These are phyloP conservation scores for Aphelocoma coerulescens DNA, from an alignment of 2,113 vertebrate genomes.

Conservation along the genomic window DNA sequence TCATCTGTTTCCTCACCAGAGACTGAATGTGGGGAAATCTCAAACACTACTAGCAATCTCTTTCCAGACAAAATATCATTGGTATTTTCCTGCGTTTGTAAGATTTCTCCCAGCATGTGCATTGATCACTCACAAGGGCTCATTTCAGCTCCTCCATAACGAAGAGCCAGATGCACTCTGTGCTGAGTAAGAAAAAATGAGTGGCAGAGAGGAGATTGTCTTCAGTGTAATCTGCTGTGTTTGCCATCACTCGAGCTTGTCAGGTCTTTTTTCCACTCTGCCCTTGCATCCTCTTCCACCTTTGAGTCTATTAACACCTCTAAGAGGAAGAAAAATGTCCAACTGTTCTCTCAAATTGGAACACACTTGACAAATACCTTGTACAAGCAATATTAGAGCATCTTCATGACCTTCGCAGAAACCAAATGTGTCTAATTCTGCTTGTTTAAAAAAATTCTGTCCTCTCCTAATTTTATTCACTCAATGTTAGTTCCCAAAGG, in stretches of 20 bases:
- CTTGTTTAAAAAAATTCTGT: not conserved
- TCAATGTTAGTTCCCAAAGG: not conserved
- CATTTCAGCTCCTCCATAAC: not conserved
- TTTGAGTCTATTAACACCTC: conserved; percentile 22
- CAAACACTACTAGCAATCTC: not conserved
- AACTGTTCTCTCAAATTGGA: not conserved
- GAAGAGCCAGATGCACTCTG: not conserved
- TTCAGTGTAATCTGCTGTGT: not conserved
- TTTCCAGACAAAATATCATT: not conserved
- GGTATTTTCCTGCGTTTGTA: not conserved
- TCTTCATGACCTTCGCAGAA: not conserved
- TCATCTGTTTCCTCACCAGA: not conserved
- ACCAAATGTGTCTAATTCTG: not conserved
- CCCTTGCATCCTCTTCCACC: not conserved
- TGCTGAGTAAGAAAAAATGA: not conserved
- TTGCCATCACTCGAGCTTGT: not conserved
- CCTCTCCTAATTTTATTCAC: not conserved
- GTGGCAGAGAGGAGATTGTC: not conserved
- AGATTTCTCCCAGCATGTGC: not conserved
- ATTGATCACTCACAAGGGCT: not conserved
- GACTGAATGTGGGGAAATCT: not conserved
- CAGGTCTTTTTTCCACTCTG: not conserved
- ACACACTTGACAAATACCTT: not conserved
- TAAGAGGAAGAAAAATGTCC: not conserved
- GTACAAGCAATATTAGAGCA: not conserved